Evolutionary conservation across 37 sponge, comb jelly and placozoan species (phyloP).

Genomic region (Tethya wilhelma): DNA sequence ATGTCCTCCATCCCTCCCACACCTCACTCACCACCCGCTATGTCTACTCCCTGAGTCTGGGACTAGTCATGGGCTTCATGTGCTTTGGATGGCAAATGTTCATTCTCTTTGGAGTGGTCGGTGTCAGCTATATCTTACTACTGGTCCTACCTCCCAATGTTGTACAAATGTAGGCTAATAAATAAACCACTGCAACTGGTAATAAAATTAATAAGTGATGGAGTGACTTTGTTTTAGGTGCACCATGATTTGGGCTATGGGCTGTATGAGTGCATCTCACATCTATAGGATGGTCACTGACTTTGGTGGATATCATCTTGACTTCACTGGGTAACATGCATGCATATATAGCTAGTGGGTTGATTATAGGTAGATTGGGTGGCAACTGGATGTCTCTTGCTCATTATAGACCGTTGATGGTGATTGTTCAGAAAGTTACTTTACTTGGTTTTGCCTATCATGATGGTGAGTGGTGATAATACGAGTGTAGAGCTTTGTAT

Average conservation of each 20-base stretch:
- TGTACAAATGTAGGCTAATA: too few relatives aligned
- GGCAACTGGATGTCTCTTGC: too few relatives aligned
- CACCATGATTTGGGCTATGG: slow-evolving; percentile 62
- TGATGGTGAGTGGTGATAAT: slow-evolving; percentile 50
- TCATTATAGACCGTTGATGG: slow-evolving; percentile 74
- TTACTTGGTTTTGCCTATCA: slow-evolving; percentile 64
- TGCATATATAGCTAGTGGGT: too few relatives aligned
- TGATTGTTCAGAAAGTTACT: slow-evolving; percentile 66
- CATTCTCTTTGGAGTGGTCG: slow-evolving; percentile 25
- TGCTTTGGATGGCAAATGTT: slow-evolving; percentile 61
- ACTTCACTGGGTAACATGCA: slow-evolving; percentile 82
- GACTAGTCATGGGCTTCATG: slow-evolving; percentile 45
- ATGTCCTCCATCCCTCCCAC: slow-evolving; percentile 48
- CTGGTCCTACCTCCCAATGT: slow-evolving; percentile 26
- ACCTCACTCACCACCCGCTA: slow-evolving; percentile 30
- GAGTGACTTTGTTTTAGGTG: too few relatives aligned
- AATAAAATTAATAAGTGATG: too few relatives aligned
- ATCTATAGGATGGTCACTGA: slow-evolving; percentile 71
- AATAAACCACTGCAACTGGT: too few relatives aligned
- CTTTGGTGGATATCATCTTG: slow-evolving; percentile 76
- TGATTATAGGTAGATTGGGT: too few relatives aligned
- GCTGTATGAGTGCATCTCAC: slow-evolving; percentile 52
- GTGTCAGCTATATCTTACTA: slow-evolving; percentile 34
- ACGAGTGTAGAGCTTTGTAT: too few relatives aligned
- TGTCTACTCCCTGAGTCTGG: slow-evolving; percentile 26